These are phyloP conservation scores for Prorops nasuta DNA, from an alignment of 1,140 invertebrate species.

Conservation along the genomic window DNA sequence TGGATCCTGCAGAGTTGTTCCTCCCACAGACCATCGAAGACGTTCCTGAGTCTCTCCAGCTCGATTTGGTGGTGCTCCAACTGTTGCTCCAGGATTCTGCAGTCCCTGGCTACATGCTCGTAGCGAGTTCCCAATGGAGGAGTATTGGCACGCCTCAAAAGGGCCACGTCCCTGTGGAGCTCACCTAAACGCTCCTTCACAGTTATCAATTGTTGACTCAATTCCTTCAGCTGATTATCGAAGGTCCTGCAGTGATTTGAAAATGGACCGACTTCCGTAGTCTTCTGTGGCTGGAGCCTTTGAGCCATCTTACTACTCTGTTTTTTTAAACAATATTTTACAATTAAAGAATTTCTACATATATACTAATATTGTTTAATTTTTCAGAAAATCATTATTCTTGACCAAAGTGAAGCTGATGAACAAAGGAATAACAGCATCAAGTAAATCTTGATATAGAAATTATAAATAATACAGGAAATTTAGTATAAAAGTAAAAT, in stretches of 20 bases:
- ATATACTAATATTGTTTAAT: no score
- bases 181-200: conserved; percentile 67
- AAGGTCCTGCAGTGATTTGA: conserved; percentile 67
- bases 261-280: conserved; percentile 62
- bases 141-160: conserved; percentile 59
- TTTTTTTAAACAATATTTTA: conserved; percentile 1
- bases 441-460: no score
- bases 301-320: conserved; percentile 41
- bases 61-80: conserved; percentile 65
- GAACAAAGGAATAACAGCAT: no score
- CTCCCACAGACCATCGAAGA: conserved; percentile 68
- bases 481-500: no score
- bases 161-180: conserved; percentile 63
- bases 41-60: conserved; percentile 61
- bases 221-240: conserved; percentile 64
- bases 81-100: conserved; percentile 63
- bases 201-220: conserved; percentile 63
- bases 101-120: conserved; percentile 63
- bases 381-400: no score
- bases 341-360: no score
- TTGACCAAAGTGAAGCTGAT: no score
- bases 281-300: conserved; percentile 23
- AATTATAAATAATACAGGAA: no score
- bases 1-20: conserved; percentile 68
- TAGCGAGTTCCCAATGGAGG: conserved; percentile 61